Evolutionary conservation across 2,888 invertebrate species (phyloP).

Genomic region (Stenotaenia linearis): DNA sequence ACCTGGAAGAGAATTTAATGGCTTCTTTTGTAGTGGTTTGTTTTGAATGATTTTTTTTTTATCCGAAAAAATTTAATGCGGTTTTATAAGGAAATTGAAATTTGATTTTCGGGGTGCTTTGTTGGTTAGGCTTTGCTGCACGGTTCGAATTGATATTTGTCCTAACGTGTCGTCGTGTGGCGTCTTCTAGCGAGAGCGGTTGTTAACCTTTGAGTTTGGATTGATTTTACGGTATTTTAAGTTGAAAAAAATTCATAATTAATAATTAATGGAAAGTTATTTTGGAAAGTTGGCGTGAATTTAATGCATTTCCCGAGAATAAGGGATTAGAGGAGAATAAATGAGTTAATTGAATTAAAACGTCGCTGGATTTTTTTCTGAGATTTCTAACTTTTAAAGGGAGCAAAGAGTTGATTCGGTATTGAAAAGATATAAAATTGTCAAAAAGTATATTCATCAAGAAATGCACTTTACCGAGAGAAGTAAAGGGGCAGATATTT

Average conservation of each 20-base stretch:
- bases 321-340: not conserved
- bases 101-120: not conserved
- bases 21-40: not conserved
- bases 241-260: too few species aligned
- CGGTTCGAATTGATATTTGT: not conserved
- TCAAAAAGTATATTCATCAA: not conserved
- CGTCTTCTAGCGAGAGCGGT: not conserved
- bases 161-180: not conserved
- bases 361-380: not conserved
- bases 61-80: not conserved
- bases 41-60: not conserved
- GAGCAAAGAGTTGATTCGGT: not conserved
- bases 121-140: not conserved
- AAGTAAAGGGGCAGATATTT: not conserved
- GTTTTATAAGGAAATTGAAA: not conserved
- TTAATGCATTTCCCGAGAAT: not conserved
- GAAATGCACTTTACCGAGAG: not conserved
- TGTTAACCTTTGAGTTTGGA: too few species aligned
- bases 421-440: not conserved
- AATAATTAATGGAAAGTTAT: too few species aligned
- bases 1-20: conserved; percentile 3
- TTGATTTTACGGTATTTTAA: too few species aligned
- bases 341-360: not conserved
- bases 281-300: not conserved
- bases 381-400: not conserved